Conservation (phyloP, 2,797 vertebrate genomes). For the Pogoniulus pusillus region DNA sequence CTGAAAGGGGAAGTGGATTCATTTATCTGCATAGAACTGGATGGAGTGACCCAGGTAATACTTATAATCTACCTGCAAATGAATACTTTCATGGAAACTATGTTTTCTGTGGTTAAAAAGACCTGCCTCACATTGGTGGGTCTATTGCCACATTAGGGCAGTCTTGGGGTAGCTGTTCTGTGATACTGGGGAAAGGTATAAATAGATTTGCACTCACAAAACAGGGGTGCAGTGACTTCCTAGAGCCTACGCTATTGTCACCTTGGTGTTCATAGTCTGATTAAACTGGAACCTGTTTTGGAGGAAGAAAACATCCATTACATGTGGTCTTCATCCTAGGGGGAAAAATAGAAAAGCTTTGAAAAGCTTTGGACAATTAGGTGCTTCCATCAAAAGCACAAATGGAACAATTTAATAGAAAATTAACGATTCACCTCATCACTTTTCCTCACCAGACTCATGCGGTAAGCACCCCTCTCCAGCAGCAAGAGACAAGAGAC, state of each 20-base stretch:
- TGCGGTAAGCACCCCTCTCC: fast-evolving
- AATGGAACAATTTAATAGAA: neutral
- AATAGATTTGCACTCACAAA: neutral
- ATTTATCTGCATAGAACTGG: neutral
- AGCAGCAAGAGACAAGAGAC: neutral
- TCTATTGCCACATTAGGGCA: neutral
- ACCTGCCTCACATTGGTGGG: neutral
- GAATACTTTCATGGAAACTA: neutral
- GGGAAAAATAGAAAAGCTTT: neutral
- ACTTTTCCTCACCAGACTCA: neutral
- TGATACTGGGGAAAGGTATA: neutral
- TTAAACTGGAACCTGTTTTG: neutral
- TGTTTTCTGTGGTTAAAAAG: neutral
- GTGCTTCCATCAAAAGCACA: neutral
- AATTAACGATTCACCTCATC: neutral
- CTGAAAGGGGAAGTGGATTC: neutral
- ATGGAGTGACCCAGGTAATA: neutral
- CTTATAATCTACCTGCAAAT: neutral
- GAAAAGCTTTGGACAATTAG: neutral
- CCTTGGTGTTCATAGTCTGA: neutral
- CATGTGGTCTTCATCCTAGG: neutral
- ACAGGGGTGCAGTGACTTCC: neutral
- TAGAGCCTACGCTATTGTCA: neutral
- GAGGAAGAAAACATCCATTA: neutral
- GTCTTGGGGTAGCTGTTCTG: neutral